These are phyloP conservation scores for Pyrgus malvae DNA, from an alignment of 2,888 invertebrate genomes.

Conservation along the genomic window DNA sequence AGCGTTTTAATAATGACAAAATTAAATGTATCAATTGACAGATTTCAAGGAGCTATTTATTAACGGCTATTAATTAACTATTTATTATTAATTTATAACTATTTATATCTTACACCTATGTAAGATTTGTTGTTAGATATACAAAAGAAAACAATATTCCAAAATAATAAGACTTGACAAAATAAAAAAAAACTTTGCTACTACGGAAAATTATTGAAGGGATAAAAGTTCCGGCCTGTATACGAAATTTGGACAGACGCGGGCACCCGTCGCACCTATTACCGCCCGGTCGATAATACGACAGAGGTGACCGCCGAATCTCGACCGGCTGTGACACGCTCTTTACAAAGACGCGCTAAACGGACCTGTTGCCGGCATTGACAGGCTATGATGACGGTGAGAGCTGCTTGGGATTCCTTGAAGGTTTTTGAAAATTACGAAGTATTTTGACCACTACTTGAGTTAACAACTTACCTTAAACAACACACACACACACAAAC, in stretches of 20 bases:
- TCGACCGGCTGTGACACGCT: constrained; percentile 62
- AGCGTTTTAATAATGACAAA: too few relatives aligned
- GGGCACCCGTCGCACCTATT: constrained; percentile 61
- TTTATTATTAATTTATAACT: too few relatives aligned
- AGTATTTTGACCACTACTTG: not conserved
- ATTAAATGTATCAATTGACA: too few relatives aligned
- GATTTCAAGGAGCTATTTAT: too few relatives aligned
- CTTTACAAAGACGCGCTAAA: constrained; percentile 44
- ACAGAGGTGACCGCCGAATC: constrained; percentile 64
- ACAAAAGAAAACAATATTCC: too few relatives aligned
- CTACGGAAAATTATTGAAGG: too few relatives aligned
- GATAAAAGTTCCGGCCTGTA: constrained; percentile 29
- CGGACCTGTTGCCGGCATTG: constrained; percentile 38
- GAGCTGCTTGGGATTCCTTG: constrained; percentile 9
- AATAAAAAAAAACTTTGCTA: too few relatives aligned
- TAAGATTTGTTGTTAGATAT: too few relatives aligned
- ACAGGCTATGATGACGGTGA: constrained; percentile 32
- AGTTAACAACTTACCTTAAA: constrained; percentile 7
- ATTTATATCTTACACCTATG: too few relatives aligned
- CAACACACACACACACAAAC: too few relatives aligned
- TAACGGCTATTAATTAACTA: too few relatives aligned
- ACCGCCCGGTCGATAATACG: constrained; percentile 67
- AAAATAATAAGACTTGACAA: too few relatives aligned
- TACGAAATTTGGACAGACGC: constrained; percentile 54
- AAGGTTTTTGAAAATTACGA: not conserved